phyloP scores from a whole-genome alignment of 1,140 invertebrate genomes.

The Aphaenogaster floridana region DNA sequence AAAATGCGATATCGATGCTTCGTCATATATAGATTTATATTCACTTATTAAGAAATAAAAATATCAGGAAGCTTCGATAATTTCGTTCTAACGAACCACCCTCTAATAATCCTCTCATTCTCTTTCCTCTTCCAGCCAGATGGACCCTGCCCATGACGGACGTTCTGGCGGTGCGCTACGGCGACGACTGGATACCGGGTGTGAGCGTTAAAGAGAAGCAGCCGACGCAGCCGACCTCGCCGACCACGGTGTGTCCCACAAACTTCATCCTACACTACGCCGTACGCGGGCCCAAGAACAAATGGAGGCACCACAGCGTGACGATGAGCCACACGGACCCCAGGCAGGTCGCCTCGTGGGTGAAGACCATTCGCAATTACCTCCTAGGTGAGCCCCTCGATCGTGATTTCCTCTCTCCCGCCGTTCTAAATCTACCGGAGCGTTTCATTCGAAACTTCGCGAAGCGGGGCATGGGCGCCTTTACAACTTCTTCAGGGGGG shows the following conservation, averaged over 20 bases:
- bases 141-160: constrained; percentile 87
- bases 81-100: background rate
- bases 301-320: constrained; percentile 88
- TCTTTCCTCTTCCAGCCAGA: constrained; percentile 82
- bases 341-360: constrained; percentile 89
- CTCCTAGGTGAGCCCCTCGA: constrained; percentile 83
- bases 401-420: no score
- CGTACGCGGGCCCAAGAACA: constrained; percentile 87
- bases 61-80: background rate
- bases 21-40: no score
- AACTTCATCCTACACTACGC: constrained; percentile 90
- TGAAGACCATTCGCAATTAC: constrained; percentile 88
- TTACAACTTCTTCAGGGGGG: no score
- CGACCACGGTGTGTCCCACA: constrained; percentile 83
- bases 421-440: background rate
- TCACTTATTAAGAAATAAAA: no score
- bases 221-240: constrained; percentile 68
- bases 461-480: no score
- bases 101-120: background rate
- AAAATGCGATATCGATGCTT: no score
- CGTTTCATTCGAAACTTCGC: background rate
- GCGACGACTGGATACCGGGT: constrained; percentile 80
- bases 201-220: constrained; percentile 72
- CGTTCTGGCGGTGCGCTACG: constrained; percentile 87
- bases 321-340: constrained; percentile 89